Conservation (phyloP, 92 coral and sea anemone species). For the Bergia puertoricense region DNA sequence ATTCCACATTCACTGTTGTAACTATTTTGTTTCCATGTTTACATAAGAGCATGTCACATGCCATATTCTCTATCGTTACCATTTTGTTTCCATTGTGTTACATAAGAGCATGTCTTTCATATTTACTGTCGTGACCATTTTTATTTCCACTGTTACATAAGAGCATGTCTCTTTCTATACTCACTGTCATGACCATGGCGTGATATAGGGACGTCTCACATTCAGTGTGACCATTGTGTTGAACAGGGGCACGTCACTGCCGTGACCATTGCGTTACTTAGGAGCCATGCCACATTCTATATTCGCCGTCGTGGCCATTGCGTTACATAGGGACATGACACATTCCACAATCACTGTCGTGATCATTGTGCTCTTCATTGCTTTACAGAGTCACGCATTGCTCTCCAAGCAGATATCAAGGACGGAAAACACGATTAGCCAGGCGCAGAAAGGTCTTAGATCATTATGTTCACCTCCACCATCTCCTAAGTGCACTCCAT, state of each 20-base stretch:
- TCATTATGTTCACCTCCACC: constrained; percentile 69
- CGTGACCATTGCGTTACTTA: neutral
- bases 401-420: constrained; percentile 85
- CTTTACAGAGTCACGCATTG: constrained; percentile 77
- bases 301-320: neutral
- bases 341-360: neutral
- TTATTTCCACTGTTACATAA: neutral
- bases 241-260: neutral
- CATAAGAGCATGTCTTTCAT: neutral
- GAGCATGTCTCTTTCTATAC: neutral
- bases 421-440: constrained; percentile 83
- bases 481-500: constrained; percentile 55
- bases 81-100: too few species aligned
- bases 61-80: neutral
- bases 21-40: neutral
- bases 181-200: neutral
- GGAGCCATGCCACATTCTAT: neutral
- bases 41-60: neutral
- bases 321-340: neutral
- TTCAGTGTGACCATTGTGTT: neutral
- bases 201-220: neutral
- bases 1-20: neutral
- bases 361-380: constrained; percentile 30
- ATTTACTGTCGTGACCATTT: neutral
- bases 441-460: constrained; percentile 94